Conservation (phyloP, 2,113 vertebrate species). For the Cebus imitator region DNA sequence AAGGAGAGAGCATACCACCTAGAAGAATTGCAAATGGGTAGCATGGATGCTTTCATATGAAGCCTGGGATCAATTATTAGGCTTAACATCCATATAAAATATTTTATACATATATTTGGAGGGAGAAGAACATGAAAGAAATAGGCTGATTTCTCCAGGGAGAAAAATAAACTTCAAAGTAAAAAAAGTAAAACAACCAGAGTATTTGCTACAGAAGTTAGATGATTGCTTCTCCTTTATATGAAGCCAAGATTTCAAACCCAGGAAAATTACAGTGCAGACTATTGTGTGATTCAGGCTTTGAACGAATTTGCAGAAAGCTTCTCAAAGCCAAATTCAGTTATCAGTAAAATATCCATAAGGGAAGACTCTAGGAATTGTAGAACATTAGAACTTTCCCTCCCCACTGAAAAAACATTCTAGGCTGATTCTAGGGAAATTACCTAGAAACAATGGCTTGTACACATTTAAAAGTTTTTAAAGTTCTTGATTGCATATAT, state of each 20-base stretch:
- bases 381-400: background rate
- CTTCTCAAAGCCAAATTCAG: background rate
- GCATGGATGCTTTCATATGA: background rate
- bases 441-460: background rate
- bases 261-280: background rate
- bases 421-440: background rate
- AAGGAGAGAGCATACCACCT: background rate
- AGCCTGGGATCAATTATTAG: background rate
- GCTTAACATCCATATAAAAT: background rate
- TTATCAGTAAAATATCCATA: background rate
- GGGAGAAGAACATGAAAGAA: background rate
- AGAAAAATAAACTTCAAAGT: conserved; percentile 12
- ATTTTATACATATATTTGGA: background rate
- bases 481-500: background rate
- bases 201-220: background rate
- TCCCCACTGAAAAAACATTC: background rate
- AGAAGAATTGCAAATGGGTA: background rate
- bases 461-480: background rate
- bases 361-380: background rate
- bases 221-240: background rate
- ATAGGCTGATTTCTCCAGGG: conserved; percentile 22
- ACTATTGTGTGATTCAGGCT: background rate
- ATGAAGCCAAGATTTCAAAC: background rate
- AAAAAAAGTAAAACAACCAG: background rate
- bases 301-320: conserved; percentile 27